Evolutionary conservation across 2,888 invertebrate species (phyloP).

Genomic region (Entomobrya proxima): DNA sequence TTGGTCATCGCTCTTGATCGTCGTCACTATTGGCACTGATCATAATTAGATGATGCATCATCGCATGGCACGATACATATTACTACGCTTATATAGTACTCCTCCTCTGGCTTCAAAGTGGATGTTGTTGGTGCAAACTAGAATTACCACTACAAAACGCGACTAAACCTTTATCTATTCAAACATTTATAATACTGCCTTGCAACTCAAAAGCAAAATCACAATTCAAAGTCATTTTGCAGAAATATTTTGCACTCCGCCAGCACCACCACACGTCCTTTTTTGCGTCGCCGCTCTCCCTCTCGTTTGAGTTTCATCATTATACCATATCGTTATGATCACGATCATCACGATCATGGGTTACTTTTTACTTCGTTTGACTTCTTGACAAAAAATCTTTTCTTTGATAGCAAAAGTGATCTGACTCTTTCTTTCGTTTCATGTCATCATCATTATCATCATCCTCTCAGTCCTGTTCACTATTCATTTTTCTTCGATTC

Average conservation of each 20-base stretch:
- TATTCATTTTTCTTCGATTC: not conserved
- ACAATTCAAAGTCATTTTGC: constrained; percentile 3
- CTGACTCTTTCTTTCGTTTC: constrained; percentile 8
- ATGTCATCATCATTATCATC: not conserved
- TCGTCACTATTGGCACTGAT: no score
- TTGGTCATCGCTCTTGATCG: no score
- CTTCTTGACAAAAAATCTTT: not conserved
- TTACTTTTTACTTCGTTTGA: constrained; percentile 52
- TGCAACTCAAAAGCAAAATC: not conserved
- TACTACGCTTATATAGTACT: not conserved
- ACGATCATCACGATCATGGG: constrained; percentile 6
- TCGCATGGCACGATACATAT: not conserved
- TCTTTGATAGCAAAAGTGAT: constrained; percentile 57
- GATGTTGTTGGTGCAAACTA: not conserved
- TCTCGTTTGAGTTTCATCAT: not conserved
- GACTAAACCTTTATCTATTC: not conserved
- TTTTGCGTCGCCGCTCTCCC: constrained; percentile 3
- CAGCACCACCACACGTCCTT: not conserved
- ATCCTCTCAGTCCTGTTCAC: not conserved
- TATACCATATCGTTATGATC: not conserved
- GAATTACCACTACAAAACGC: not conserved
- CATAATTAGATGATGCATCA: no score
- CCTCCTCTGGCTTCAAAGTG: no score
- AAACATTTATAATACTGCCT: not conserved
- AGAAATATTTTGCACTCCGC: constrained; percentile 1